A percentile compares a stretch with the other conserved stretches of the same genome.
Evolutionary conservation across 2,888 invertebrate genomes (phyloP).

Genomic region (Ophion ellenae): DNA sequence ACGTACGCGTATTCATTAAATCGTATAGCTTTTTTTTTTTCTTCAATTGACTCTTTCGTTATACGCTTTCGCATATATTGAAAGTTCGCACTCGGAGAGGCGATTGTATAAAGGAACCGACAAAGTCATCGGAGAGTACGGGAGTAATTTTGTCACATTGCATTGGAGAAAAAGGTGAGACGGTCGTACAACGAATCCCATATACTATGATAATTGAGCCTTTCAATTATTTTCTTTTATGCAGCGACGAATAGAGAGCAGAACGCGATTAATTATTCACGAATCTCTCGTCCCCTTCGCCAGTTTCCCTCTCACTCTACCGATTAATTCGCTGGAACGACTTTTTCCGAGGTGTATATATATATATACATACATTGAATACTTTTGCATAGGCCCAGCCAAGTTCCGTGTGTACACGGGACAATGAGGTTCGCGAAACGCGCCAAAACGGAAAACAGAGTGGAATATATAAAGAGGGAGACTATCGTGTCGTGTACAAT

Average conservation of each 20-base stretch:
- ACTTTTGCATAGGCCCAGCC: conserved; percentile 49
- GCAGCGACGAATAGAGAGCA: conserved; percentile 44
- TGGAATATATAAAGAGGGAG: conserved; percentile 67
- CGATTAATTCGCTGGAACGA: conserved; percentile 67
- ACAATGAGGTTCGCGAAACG: conserved; percentile 63
- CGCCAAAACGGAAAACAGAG: conserved; percentile 68
- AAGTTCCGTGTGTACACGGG: conserved; percentile 64
- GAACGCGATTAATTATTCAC: conserved; percentile 62
- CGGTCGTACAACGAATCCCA: background rate
- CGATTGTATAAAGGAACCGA: background rate
- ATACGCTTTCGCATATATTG: background rate
- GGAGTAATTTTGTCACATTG: background rate
- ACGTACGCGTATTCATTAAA: background rate
- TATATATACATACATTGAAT: conserved; percentile 2
- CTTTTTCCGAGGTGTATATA: conserved; percentile 12
- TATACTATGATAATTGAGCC: conserved; percentile 49
- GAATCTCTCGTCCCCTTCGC: conserved; percentile 36
- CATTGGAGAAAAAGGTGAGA: conserved; percentile 3
- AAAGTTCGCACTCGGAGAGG: background rate
- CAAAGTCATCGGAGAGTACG: background rate
- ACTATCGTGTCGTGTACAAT: conserved; percentile 34
- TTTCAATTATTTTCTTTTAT: conserved; percentile 60
- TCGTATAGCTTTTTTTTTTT: background rate
- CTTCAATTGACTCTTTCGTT: background rate
- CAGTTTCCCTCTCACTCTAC: conserved; percentile 24